Conservation (phyloP, 2,888 invertebrate species). For the Leuctra nigra region DNA sequence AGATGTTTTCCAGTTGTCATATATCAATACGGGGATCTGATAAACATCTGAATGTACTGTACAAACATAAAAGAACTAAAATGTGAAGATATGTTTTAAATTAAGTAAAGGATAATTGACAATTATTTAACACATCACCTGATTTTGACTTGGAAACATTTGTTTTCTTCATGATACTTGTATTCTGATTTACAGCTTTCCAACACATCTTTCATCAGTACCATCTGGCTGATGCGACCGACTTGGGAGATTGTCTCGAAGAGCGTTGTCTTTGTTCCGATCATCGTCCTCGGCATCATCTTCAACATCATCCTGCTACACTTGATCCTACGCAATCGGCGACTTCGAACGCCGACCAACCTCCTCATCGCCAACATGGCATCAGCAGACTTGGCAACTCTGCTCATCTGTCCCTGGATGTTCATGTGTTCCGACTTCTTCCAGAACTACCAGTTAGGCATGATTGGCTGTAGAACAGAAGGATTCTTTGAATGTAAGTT, state of each 20-base stretch:
- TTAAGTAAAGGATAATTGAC: too few species aligned
- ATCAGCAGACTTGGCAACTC: slow-evolving; percentile 56
- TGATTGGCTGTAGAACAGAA: slow-evolving; percentile 68
- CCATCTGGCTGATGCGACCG: slow-evolving; percentile 57
- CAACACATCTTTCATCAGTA: slow-evolving; percentile 53
- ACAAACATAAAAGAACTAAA: too few species aligned
- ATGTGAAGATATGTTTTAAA: too few species aligned
- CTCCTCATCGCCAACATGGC: slow-evolving; percentile 70
- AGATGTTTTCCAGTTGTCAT: too few species aligned
- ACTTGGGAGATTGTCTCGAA: slow-evolving; percentile 55
- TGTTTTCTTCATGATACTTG: too few species aligned
- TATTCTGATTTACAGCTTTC: too few species aligned
- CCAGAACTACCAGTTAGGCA: slow-evolving; percentile 68
- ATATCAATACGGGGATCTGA: too few species aligned
- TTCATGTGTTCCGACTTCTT: slow-evolving; percentile 67
- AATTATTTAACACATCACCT: too few species aligned
- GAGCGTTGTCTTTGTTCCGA: slow-evolving; percentile 49
- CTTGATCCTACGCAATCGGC: slow-evolving; percentile 53
- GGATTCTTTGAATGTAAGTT: slow-evolving; percentile 66
- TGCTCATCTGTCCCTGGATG: slow-evolving; percentile 67
- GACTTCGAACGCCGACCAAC: slow-evolving; percentile 63
- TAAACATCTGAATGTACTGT: too few species aligned
- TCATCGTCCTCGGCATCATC: slow-evolving; percentile 58
- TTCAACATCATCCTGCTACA: slow-evolving; percentile 59
- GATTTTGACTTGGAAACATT: too few species aligned